A percentile compares a stretch with the other conserved stretches of the same genome.
Conservation (phyloP, 2,113 vertebrate species). For the Upupa epops region DNA sequence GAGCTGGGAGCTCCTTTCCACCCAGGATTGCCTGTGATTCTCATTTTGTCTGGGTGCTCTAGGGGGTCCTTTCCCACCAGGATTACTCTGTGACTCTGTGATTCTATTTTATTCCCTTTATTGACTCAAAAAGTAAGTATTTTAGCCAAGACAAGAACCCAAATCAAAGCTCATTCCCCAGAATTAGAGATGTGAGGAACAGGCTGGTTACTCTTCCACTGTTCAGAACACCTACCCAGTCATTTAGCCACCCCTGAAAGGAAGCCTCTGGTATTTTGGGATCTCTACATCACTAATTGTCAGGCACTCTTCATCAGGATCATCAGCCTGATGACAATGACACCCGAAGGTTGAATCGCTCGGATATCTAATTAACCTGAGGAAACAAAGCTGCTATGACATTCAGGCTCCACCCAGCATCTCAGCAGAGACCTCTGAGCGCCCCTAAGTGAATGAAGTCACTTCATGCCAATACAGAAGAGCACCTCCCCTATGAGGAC, state of each 20-base stretch:
- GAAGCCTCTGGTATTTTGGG: slow-evolving; percentile 48
- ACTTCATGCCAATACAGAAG: not conserved
- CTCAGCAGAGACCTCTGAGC: not conserved
- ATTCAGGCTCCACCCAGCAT: slow-evolving; percentile 45
- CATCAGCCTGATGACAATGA: slow-evolving; percentile 64
- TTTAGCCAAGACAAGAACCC: not conserved
- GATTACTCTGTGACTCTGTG: no score
- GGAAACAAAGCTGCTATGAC: slow-evolving; percentile 33
- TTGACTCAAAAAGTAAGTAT: not conserved
- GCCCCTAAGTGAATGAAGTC: not conserved
- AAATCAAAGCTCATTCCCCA: not conserved
- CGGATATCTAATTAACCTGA: slow-evolving; percentile 41
- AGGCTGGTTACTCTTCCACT: not conserved
- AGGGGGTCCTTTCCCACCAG: no score
- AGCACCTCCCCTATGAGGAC: no score
- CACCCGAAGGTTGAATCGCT: slow-evolving; percentile 42
- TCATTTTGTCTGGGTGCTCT: no score
- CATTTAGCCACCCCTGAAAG: slow-evolving; percentile 24
- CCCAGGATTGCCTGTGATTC: no score
- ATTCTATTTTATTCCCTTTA: not conserved
- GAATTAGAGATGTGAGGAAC: not conserved
- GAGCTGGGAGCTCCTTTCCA: no score
- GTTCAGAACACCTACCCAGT: not conserved
- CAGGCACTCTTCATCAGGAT: slow-evolving; percentile 59
- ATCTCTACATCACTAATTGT: slow-evolving; percentile 32